Base-by-base conservation (phyloP, 2,888 invertebrate genomes). In the Caprella mutica region DNA sequence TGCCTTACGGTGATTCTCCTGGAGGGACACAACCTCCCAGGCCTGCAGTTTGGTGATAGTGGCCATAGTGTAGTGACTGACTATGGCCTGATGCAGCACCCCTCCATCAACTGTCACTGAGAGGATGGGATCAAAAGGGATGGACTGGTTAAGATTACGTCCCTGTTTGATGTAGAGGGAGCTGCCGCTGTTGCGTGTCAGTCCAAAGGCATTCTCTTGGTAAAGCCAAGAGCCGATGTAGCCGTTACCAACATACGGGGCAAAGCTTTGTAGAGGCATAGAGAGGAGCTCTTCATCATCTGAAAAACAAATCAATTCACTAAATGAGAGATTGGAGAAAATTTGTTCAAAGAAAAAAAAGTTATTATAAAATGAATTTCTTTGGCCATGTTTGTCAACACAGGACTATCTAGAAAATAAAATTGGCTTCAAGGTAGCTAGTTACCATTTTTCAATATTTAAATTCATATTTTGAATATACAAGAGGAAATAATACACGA, bases 61-160 rank as follows among this genome's bases (percentile, higher is more conserved):
- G 9, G 57, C 61, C n/a, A 42, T 46, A 19, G 42, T 61, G 52
- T 58, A 61, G 19, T 61, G 55, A 23, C 55, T 61, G 17, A 61
- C 61, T 19, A 58, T 26, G 14, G 61, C 61, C 44, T 61, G 58
- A 9, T 56, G 46, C 30, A 46, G 30, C 14, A 26, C 5, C 14
- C 46, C 46, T 19, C 46, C 46, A 29, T 46, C 46, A n/a, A 46
- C 46, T 8, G 27, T 17, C 12, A 46, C 21, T 5, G 8, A 19
- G 14, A 46, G 30, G 29, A 46, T 29, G 14, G 46, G 46, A 29
- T 29, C 29, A 26, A 30, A 46, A 5, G 46, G 46, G 19, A 46
- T n/a, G 21, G 46, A 2, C 14, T 19, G 46, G 30, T 29, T 30
- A 19, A 46, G 26, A 21, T 46, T 46, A 19, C 46, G 46, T 9